Conservation (phyloP, 2,113 vertebrate genomes). For the Calyptommatus sinebrachiatus region DNA sequence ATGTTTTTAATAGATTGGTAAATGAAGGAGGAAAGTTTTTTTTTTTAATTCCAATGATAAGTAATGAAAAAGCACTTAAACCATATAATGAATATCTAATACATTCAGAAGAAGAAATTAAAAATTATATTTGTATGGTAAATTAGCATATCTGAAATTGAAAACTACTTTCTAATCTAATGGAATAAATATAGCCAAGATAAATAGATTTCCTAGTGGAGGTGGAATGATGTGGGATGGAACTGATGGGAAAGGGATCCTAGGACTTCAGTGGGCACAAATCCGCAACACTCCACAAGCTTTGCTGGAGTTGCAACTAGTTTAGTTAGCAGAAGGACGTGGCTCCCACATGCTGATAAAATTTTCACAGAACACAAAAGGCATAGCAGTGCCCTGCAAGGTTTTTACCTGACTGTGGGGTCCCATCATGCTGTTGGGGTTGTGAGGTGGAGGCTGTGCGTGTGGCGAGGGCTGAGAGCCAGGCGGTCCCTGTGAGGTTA, state of each 20-base stretch:
- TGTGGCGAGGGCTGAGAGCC: slow-evolving; percentile 99
- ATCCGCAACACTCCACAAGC: neutral
- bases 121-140: slow-evolving; percentile 49
- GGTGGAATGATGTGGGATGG: slow-evolving; percentile 37
- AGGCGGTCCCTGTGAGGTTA: slow-evolving; percentile 93
- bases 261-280: neutral
- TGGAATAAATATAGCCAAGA: neutral
- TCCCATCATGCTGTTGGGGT: slow-evolving; percentile 99
- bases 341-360: slow-evolving; percentile 57
- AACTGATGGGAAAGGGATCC: neutral
- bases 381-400: slow-evolving; percentile 65
- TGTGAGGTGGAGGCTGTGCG: slow-evolving; percentile 96
- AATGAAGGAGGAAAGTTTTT: slow-evolving; percentile 18
- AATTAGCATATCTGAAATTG: slow-evolving; percentile 52
- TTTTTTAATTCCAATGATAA: slow-evolving; percentile 38
- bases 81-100: slow-evolving; percentile 44
- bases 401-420: slow-evolving; percentile 98
- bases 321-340: neutral
- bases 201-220: slow-evolving; percentile 11
- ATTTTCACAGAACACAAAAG: slow-evolving; percentile 52
- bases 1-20: slow-evolving; percentile 19
- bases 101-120: slow-evolving; percentile 45
- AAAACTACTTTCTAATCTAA: slow-evolving; percentile 49
- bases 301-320: neutral
- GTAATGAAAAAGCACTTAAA: slow-evolving; percentile 46